Evolutionary conservation across 2,113 vertebrate genomes (phyloP), one percentile per base, ranked within the genome.

Genomic region (Pollachius pollachius): DNA sequence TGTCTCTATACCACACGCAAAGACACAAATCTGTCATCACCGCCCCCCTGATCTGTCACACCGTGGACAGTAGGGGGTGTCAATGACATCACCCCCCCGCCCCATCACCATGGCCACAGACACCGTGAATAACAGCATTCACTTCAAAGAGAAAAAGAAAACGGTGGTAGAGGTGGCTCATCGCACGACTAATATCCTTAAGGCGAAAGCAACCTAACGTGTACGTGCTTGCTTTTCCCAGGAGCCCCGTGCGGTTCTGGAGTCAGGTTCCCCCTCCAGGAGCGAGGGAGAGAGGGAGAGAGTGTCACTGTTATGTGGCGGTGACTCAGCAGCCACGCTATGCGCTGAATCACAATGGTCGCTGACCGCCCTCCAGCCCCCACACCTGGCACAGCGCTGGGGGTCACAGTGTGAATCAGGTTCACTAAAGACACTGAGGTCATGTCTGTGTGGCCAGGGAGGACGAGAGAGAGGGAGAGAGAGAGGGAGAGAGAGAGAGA

Each of bases 321-420:
- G 69, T 71, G 52, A 74, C 7, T 80, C 65, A 90, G 84, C 18
- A 66, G 64, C 77, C 80, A 73, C 41, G 41, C 41, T 48, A 48
- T 48, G 41, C 41, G 41, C 6, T 48, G 41, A 9, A 1, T 48
- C 41, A 48, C 41, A 48, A 48, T 48, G 41, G 9, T 72, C 30
- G 15, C 16, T 60, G 16, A 15, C 21, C 69, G 6, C 12, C 74
- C 64, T 67, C 81, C 83, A 73, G 81, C 89, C 27, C 72, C 30
- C 78, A 65, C 75, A 61, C 75, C 15, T 64, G 37, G 78, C 62
- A 83, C 74, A 71, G 75, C 76, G 27, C 66, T 34, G 57, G 81
- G 58, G 78, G 61, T 76, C 71, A 27, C 25, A 57, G 34, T 68
- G 68, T 90, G 89, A 92, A 77, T 92, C 88, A 90, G 67, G 68